phyloP scores from a whole-genome alignment of 2,797 vertebrate genomes.

The Potorous gilbertii region DNA sequence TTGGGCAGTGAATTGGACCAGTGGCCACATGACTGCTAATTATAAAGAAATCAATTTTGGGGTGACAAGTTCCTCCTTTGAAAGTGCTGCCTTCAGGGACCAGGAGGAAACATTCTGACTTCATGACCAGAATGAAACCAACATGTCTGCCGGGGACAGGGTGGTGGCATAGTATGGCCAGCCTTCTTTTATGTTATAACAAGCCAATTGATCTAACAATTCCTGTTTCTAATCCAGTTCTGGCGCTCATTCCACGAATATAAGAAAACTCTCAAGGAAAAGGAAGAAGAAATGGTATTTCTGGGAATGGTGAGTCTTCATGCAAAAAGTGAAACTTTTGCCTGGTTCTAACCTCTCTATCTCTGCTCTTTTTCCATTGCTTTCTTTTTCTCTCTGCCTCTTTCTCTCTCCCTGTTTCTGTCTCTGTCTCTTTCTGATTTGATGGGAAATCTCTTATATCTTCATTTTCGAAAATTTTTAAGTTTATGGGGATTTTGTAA shows the following conservation, averaged over 20 bases:
- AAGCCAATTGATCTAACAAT: not conserved
- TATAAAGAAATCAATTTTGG: not conserved
- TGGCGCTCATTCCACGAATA: conserved; percentile 87
- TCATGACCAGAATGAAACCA: not conserved
- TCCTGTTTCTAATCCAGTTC: conserved; percentile 82
- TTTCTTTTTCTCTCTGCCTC: not conserved
- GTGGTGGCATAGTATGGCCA: fast-evolving
- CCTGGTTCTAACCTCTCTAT: not conserved
- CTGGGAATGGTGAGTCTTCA: conserved; percentile 89
- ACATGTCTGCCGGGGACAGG: not conserved
- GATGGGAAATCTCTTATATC: not conserved
- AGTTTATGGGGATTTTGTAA: not conserved
- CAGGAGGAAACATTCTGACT: not conserved
- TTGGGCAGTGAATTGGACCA: not conserved
- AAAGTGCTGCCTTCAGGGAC: not conserved
- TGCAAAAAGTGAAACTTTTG: not conserved
- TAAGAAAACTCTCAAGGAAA: conserved; percentile 83
- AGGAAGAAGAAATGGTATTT: conserved; percentile 90
- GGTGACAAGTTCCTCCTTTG: not conserved
- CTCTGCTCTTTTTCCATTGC: not conserved
- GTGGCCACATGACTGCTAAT: not conserved
- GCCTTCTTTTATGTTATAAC: not conserved
- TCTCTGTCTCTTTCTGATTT: not conserved
- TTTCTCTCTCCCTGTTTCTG: not conserved
- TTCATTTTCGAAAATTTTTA: not conserved